These are phyloP conservation scores for Busseola fusca DNA, from an alignment of 2,888 invertebrate genomes.

Conservation along the genomic window DNA sequence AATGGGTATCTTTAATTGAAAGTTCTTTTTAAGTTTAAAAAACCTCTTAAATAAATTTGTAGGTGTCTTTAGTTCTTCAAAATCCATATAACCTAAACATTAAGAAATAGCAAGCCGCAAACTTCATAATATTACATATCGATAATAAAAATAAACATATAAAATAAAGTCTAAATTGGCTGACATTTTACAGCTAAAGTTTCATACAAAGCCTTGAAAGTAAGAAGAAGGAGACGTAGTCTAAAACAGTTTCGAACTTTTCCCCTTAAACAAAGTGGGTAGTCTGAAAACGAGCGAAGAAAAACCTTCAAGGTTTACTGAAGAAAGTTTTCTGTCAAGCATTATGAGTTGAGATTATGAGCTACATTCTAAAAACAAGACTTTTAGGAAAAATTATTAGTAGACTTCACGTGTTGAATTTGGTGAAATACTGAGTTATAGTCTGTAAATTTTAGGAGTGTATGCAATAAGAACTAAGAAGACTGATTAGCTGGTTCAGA, in stretches of 20 bases:
- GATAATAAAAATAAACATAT: constrained; percentile 36
- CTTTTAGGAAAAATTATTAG: background rate
- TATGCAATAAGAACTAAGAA: background rate
- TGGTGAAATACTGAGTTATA: background rate
- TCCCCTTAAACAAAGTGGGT: constrained; percentile 52
- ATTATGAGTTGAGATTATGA: constrained; percentile 31
- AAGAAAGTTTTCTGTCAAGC: constrained; percentile 40
- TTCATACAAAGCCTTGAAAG: constrained; percentile 40
- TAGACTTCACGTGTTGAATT: background rate
- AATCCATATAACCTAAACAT: background rate
- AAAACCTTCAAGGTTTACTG: constrained; percentile 48
- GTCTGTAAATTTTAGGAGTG: background rate
- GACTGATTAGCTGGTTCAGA: background rate
- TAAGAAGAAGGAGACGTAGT: constrained; percentile 45
- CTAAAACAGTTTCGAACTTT: constrained; percentile 59
- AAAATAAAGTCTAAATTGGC: constrained; percentile 39
- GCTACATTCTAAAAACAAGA: constrained; percentile 7
- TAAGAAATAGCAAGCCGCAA: constrained; percentile 6
- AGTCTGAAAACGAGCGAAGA: constrained; percentile 37
- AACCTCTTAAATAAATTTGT: too few species aligned
- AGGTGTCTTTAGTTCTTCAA: background rate
- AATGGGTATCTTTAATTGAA: background rate
- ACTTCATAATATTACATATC: constrained; percentile 13
- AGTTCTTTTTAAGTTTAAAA: background rate
- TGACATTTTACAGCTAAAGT: constrained; percentile 48